Evolutionary conservation across 2,888 invertebrate genomes (phyloP), one percentile per base, ranked within the genome.

Genomic region (Noctua comes): DNA sequence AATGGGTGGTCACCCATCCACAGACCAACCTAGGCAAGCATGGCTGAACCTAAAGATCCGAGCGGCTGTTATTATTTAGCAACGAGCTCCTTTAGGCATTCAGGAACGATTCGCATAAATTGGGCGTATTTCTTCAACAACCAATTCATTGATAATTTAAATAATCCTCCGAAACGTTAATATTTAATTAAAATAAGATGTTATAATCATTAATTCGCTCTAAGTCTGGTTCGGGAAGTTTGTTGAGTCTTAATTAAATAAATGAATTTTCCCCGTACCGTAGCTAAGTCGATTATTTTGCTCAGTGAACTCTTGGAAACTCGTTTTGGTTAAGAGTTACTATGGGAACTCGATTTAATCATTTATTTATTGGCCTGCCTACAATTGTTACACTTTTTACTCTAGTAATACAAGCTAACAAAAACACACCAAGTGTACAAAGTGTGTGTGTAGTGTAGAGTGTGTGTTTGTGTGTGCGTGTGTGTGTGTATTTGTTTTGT

Each of bases 231-330:
- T 78, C 83, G 59, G 65, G 73, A 86, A 85, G 80, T 85, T 88
- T 79, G 74, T 76, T 51, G 82, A 76, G 85, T 87, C 90, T 91
- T 93, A 92, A 93, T 93, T 93, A 92, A 92, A 92, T 93, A 91
- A 93, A 91, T 91, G 90, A 91, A 92, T 92, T 85, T 88, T 76
- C 88, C 77, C 88, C 78, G 87, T 84, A 86, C 74, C 73, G 86
- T 76, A 85, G 87, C 84, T 90, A 90, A 93, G 90, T 90, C 89
- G 90, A 92, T 93, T 93, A 93, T 91, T 93, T 91, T 90, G 88
- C 89, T 88, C 88, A 82, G 66, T 85, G 87, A 90, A 90, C 89
- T 88, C 83, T 76, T 70, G 66, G 71, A 69, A 80, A 84, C 71
- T 80, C 72, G 72, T 79, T 89, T 85, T 81, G 80, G 76, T 68